Percentiles rank a stretch among this genome's conserved stretches.
phyloP scores from a whole-genome alignment of 2,113 vertebrate species.

The Pagrus major region DNA sequence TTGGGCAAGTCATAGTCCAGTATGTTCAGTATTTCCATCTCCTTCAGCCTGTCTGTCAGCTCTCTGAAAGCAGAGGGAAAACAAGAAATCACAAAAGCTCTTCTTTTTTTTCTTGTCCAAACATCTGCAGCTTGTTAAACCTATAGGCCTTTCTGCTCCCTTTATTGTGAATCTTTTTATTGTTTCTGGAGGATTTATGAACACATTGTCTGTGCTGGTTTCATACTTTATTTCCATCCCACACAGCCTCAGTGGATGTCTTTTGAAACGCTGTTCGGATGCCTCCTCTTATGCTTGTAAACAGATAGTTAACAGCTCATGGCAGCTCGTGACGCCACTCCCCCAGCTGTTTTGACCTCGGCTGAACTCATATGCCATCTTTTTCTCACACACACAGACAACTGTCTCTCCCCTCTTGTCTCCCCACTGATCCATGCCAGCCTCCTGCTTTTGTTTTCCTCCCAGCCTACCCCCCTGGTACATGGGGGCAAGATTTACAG shows the following conservation, averaged over 20 bases:
- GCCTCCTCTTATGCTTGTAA: constrained; percentile 44
- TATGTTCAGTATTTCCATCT: constrained; percentile 51
- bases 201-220: constrained; percentile 24
- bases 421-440: constrained; percentile 61
- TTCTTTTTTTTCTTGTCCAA: constrained; percentile 20
- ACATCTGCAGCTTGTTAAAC: constrained; percentile 57
- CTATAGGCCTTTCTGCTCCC: constrained; percentile 27
- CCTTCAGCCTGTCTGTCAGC: constrained; percentile 36
- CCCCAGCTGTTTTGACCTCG: constrained; percentile 69
- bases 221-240: constrained; percentile 17
- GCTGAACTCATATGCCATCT: constrained; percentile 66
- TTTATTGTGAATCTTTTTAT: constrained; percentile 49
- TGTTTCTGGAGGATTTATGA: constrained; percentile 28
- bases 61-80: not conserved
- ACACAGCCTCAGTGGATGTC: constrained; percentile 14
- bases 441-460: constrained; percentile 66
- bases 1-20: constrained; percentile 60
- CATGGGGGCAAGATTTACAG: constrained; percentile 77
- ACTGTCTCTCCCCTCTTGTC: constrained; percentile 24
- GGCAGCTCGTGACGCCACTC: constrained; percentile 35
- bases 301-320: constrained; percentile 44
- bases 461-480: constrained; percentile 55
- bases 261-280: constrained; percentile 22
- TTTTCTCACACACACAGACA: constrained; percentile 41
- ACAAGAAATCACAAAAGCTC: not conserved